A percentile compares a stretch with the other conserved stretches of the same genome.
These are phyloP conservation scores for Chiloscyllium punctatum DNA, from an alignment of 2,797 vertebrate genomes.

Conservation along the genomic window DNA sequence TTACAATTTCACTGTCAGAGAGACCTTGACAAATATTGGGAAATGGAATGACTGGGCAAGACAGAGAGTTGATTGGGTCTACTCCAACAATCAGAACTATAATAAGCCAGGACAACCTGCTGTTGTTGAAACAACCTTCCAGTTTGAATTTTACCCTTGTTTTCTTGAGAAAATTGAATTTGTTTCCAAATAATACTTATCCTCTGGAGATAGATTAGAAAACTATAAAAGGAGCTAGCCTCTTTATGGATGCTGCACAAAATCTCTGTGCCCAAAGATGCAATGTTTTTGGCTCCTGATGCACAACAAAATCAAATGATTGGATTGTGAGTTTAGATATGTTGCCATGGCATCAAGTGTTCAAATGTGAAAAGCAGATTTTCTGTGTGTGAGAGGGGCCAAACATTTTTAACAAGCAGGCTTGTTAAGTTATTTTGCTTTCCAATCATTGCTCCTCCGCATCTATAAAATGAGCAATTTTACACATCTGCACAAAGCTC, in stretches of 20 bases:
- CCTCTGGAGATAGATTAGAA: neutral
- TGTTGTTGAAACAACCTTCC: neutral
- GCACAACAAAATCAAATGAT: neutral
- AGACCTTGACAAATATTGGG: neutral
- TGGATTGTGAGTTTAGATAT: neutral
- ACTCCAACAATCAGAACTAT: neutral
- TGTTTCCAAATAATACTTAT: neutral
- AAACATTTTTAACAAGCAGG: constrained; percentile 40
- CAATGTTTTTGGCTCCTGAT: neutral
- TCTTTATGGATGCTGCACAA: neutral
- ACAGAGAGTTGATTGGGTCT: neutral
- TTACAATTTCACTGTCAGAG: neutral
- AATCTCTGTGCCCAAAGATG: neutral
- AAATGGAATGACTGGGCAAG: neutral
- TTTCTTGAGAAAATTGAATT: neutral
- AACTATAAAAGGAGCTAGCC: neutral
- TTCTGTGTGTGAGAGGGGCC: neutral
- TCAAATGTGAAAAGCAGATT: constrained; percentile 30
- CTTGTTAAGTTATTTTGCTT: constrained; percentile 40
- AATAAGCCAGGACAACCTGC: neutral
- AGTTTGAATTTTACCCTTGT: neutral
- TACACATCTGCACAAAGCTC: neutral
- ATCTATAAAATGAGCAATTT: constrained; percentile 10
- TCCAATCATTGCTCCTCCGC: constrained; percentile 37
- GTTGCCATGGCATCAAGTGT: neutral